A percentile compares a stretch with the other conserved stretches of the same genome.
Conservation (phyloP, 1,140 invertebrate species). For the Listronotus oregonensis region DNA sequence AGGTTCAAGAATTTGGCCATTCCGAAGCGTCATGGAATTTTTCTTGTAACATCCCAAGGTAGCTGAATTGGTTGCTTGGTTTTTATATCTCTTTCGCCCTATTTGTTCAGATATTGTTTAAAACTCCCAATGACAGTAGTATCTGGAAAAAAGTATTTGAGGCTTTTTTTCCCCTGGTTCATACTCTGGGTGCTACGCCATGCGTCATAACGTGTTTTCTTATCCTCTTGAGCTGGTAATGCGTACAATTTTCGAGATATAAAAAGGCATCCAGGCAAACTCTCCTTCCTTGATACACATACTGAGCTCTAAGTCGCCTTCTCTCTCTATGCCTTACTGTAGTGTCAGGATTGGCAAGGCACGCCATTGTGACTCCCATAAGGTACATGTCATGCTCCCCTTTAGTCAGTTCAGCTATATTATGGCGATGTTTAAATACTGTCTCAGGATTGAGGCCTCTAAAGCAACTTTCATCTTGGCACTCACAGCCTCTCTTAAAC, state of each 20-base stretch:
- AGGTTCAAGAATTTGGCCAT: conserved; percentile 69
- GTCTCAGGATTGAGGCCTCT: conserved; percentile 71
- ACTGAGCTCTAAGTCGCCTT: conserved; percentile 72
- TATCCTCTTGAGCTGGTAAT: conserved; percentile 78
- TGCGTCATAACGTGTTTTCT: conserved; percentile 78
- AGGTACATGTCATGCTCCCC: conserved; percentile 70
- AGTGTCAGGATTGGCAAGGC: conserved; percentile 74
- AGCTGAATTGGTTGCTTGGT: conserved; percentile 66
- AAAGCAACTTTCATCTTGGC: conserved; percentile 76
- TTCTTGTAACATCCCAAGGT: conserved; percentile 70
- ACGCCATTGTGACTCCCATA: conserved; percentile 81
- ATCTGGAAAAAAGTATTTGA: conserved; percentile 79
- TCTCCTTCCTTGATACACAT: conserved; percentile 75
- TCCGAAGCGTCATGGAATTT: conserved; percentile 75
- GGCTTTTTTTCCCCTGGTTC: conserved; percentile 81
- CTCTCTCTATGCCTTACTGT: conserved; percentile 75
- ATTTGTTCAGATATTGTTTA: conserved; percentile 71
- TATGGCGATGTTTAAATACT: conserved; percentile 75
- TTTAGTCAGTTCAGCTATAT: conserved; percentile 73
- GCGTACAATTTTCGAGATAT: conserved; percentile 79
- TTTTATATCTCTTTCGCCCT: conserved; percentile 57
- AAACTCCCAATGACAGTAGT: conserved; percentile 77
- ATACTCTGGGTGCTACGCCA: conserved; percentile 75
- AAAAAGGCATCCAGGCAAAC: conserved; percentile 80
- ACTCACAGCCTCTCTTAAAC: conserved; percentile 74